Evolutionary conservation across 2,888 invertebrate species (phyloP).

Genomic region (Ditula angustiorana): DNA sequence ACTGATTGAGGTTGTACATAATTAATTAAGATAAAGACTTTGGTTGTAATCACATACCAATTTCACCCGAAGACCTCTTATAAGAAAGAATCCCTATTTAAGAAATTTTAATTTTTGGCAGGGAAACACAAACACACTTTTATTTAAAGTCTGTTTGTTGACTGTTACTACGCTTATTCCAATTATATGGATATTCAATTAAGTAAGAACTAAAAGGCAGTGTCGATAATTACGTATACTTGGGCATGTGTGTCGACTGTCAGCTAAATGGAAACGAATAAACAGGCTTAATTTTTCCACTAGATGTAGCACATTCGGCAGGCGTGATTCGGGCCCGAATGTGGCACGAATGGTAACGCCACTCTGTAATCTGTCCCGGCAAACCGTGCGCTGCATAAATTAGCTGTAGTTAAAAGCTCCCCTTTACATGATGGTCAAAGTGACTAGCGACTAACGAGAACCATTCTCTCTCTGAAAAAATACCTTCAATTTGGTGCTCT

Average conservation of each 20-base stretch:
- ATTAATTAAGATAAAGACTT: constrained; percentile 10
- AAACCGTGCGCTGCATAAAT: constrained; percentile 80
- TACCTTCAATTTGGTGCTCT: too few relatives aligned
- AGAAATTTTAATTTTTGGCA: too few relatives aligned
- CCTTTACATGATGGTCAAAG: constrained; percentile 52
- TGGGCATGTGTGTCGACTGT: not conserved
- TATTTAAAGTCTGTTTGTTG: too few relatives aligned
- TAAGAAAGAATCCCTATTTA: too few relatives aligned
- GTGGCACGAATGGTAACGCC: constrained; percentile 64
- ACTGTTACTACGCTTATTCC: not conserved
- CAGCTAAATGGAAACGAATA: constrained; percentile 57
- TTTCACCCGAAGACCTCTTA: not conserved
- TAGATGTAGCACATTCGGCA: constrained; percentile 66
- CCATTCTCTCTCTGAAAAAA: not conserved
- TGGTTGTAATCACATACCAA: not conserved
- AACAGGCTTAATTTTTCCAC: constrained; percentile 64
- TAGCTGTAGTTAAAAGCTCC: constrained; percentile 81
- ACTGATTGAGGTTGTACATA: not conserved
- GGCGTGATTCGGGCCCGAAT: constrained; percentile 67
- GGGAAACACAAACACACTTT: too few relatives aligned
- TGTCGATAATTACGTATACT: not conserved
- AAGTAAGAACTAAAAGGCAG: not conserved
- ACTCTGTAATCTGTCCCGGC: constrained; percentile 80
- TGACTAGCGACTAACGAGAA: constrained; percentile 1
- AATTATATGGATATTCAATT: not conserved